Base-by-base conservation (phyloP, 2,888 invertebrate genomes). In the Thymelicus sylvestris region DNA sequence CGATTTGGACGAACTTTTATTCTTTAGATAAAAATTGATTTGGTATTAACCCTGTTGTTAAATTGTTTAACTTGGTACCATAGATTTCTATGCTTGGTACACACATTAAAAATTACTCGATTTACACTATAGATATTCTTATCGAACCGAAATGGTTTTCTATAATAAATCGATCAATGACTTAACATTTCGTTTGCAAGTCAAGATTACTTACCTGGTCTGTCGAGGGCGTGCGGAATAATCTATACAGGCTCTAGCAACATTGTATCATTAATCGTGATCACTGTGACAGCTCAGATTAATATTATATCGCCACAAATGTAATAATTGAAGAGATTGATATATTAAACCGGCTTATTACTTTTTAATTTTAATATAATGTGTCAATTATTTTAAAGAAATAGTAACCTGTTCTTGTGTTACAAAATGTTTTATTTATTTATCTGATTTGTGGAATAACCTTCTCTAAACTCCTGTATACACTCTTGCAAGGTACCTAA, bases 211-310 rank as follows among this genome's bases (percentile, higher is more conserved):
- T 69, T 69, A 48, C 59, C 68, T 68, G 47, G n/a, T 19, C 57
- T 55, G 69, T 69, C 57, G 55, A 47, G 38, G 52, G 47, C 41
- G 48, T 59, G 47, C 48, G 59, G 69, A 55, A 64, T 69, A 64
- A 69, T 64, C 57, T 69, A 67, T 60, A 64, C 59, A 68, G 47
- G 52, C 63, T 63, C 57, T 55, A 59, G 48, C 19, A n/a, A 24
- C 48, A 69, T 50, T 24, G 59, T 59, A 52, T 69, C 69, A 69
- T 69, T 69, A 69, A 69, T 69, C 63, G 69, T 59, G 69, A 64
- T 64, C 69, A 48, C 64, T 69, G 59, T 69, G 69, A 64, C 69
- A 39, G 69, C 24, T n/a, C 38, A 48, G 64, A 69, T 69, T 69
- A 69, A 69, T 69, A 64, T 64, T 68, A 55, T 64, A 57, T 64